Conservation (phyloP, 2,888 invertebrate species). For the Callimorpha dominula region DNA sequence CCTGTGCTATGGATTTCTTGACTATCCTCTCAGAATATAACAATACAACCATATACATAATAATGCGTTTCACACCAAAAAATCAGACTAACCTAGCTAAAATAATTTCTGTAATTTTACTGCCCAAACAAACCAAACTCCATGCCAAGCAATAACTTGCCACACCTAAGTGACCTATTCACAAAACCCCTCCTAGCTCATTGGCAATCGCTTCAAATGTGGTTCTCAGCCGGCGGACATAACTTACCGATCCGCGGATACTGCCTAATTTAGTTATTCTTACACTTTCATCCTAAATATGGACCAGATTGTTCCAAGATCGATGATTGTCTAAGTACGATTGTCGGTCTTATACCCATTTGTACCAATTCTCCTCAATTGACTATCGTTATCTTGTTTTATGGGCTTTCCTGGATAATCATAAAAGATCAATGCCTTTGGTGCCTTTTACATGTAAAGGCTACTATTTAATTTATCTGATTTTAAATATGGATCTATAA, state of each 20-base stretch:
- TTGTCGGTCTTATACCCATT: conserved; percentile 20
- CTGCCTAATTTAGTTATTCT: conserved; percentile 60
- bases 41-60: too few species aligned
- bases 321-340: conserved; percentile 20
- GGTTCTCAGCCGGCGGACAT: conserved; percentile 48
- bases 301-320: conserved; percentile 26
- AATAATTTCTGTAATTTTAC: not conserved
- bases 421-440: conserved; percentile 18
- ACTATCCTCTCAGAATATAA: too few species aligned
- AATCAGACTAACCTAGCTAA: too few species aligned
- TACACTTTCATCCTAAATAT: conserved; percentile 43
- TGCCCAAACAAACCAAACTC: not conserved
- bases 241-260: conserved; percentile 46
- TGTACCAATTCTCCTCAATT: conserved; percentile 21
- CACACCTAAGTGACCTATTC: conserved; percentile 13
- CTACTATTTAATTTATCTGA: conserved; percentile 13
- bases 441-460: conserved; percentile 3
- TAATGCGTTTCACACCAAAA: too few species aligned
- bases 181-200: conserved; percentile 28
- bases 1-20: too few species aligned
- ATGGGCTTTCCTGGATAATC: conserved; percentile 22
- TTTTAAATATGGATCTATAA: conserved; percentile 5
- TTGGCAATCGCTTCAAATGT: conserved; percentile 20
- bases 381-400: conserved; percentile 17
- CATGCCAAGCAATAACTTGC: not conserved